A percentile compares a stretch with the other conserved stretches of the same genome.
Evolutionary conservation across 2,113 vertebrate genomes (phyloP).

Genomic region (Crotalus tigris): DNA sequence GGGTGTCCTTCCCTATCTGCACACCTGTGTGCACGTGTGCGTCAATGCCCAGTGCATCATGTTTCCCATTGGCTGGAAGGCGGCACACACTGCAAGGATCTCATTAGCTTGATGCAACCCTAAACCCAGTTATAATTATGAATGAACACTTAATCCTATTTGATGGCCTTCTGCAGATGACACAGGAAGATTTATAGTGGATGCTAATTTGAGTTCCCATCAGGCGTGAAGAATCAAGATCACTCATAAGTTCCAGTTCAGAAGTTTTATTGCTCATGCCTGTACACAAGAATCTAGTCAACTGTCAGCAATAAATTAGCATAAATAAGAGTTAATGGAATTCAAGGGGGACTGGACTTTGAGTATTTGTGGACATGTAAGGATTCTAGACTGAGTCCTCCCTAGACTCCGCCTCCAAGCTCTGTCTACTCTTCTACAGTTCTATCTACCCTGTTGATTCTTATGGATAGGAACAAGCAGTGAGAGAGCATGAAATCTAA

Average conservation of each 20-base stretch:
- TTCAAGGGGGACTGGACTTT: neutral
- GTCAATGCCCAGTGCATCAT: neutral
- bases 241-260: neutral
- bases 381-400: neutral
- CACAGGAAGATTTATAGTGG: neutral
- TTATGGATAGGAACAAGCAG: neutral
- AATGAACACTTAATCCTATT: neutral
- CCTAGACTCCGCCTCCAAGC: neutral
- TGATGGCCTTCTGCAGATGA: neutral
- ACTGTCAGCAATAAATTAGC: neutral
- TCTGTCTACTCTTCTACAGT: no score
- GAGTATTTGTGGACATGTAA: neutral
- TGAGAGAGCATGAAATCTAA: neutral
- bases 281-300: neutral
- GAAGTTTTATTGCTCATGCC: neutral
- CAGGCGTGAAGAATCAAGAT: neutral
- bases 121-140: neutral
- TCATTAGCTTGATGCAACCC: neutral
- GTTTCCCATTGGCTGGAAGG: neutral
- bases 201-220: neutral
- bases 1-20: neutral
- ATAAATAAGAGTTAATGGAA: neutral
- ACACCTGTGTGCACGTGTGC: no score
- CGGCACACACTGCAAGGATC: neutral
- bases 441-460: no score